phyloP scores from a whole-genome alignment of 2,113 vertebrate genomes.

The Cheirogaleus medius region DNA sequence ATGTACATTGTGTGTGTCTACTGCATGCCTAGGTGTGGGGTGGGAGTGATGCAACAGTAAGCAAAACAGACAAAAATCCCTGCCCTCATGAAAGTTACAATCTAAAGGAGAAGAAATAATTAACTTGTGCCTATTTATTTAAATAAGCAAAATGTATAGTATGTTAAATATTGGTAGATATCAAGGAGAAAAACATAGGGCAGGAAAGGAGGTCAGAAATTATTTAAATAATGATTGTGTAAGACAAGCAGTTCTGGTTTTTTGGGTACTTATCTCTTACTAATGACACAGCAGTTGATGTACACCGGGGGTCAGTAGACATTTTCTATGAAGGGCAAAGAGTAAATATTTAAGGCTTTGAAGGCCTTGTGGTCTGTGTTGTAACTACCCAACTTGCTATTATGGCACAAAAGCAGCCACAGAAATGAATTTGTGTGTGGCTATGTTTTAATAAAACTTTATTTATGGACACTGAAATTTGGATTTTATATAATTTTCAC shows the following conservation, averaged over 20 bases:
- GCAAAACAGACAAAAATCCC: constrained; percentile 9
- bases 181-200: not conserved
- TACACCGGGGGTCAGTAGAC: not conserved
- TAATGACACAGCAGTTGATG: not conserved
- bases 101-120: not conserved
- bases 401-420: not conserved
- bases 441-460: not conserved
- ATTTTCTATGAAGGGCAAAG: not conserved
- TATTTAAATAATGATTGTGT: not conserved
- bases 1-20: constrained; percentile 2
- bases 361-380: not conserved
- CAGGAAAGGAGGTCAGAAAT: not conserved
- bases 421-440: not conserved
- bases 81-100: not conserved
- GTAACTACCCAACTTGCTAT: not conserved
- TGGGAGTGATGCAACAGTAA: not conserved
- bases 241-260: not conserved
- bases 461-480: constrained; percentile 13
- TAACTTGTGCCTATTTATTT: not conserved
- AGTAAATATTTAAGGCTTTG: constrained; percentile 26
- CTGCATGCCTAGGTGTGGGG: not conserved
- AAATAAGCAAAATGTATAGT: constrained; percentile 13
- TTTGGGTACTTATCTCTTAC: constrained; percentile 9
- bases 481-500: not conserved
- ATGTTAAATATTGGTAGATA: not conserved